Evolutionary conservation across 2,113 vertebrate genomes (phyloP).

Genomic region (Falcunculus frontatus): DNA sequence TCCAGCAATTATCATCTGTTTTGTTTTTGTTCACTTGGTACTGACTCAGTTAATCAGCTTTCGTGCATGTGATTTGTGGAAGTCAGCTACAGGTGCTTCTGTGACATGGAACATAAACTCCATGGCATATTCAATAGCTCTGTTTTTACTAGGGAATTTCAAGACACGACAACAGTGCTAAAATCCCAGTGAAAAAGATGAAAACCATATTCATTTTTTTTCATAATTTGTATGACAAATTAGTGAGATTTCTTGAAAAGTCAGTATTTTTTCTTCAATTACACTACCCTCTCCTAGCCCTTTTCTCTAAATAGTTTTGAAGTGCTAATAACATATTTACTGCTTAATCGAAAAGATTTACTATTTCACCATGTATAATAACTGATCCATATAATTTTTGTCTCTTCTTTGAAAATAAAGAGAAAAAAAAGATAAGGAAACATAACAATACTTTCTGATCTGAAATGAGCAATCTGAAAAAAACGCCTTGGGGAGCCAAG

Average conservation of each 20-base stretch:
- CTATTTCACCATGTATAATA: not conserved
- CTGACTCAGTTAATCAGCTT: not conserved
- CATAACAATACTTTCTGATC: not conserved
- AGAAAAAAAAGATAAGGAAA: not conserved
- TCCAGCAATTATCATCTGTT: not conserved
- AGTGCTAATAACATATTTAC: not conserved
- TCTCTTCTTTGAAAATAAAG: not conserved
- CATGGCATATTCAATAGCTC: not conserved
- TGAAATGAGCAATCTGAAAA: not conserved
- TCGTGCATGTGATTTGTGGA: not conserved
- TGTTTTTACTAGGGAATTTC: not conserved
- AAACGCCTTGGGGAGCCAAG: accelerated
- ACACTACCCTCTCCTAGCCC: not conserved
- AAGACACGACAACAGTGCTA: not conserved
- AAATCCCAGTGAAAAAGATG: not conserved
- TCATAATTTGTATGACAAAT: not conserved
- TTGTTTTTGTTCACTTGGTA: not conserved
- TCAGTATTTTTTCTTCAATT: not conserved
- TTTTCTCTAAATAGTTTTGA: not conserved
- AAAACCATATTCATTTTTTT: not conserved
- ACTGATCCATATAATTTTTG: not conserved
- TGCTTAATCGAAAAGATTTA: not conserved
- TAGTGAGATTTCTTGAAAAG: not conserved
- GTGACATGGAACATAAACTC: not conserved
- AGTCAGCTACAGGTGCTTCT: not conserved